Base-by-base conservation (phyloP, 2,888 invertebrate species). In the Hydriomena furcata region DNA sequence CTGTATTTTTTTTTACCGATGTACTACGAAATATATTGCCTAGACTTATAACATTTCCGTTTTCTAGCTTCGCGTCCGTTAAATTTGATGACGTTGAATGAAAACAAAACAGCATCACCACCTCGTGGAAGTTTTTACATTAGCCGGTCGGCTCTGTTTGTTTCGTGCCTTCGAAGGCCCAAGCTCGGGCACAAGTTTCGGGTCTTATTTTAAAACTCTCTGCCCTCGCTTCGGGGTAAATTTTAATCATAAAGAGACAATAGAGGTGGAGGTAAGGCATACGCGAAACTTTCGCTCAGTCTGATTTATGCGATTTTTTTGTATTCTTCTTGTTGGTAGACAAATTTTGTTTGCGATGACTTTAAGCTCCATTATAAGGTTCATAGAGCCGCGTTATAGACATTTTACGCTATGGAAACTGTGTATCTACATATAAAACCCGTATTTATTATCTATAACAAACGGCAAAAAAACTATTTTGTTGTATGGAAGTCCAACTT, bases 181-280 rank as follows among this genome's bases (percentile, higher is more conserved):
- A 71, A 79, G 66, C 71, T 72, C 75, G 70, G 20, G 73, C 62
- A 63, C 73, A 84, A 87, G 82, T 86, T 86, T 75, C 68, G 77
- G 82, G 78, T 79, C 79, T 77, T 78, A 76, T 82, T 86, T 83
- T 76, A 81, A 80, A 83, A 82, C 77, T 81, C 76, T 63, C 63
- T 68, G 70, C 71, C 72, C 70, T 71, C 71, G 65, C 68, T 61
- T 32, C 59, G 61, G 62, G 71, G 63, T 68, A 75, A 78, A 86
- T 85, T 87, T 86, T 82, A 83, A 84, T 85, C 76, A 80, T 83
- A 83, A 81, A 82, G 76, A 82, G 81, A 85, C 84, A 85, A 85
- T 79, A 80, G 76, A 76, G 75, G 71, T 71, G 67, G 76, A 76
- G 75, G 71, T 71, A 68, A 74, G 71, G 73, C 74, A 71, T 73